These are phyloP conservation scores for Epinotia demarniana DNA, from an alignment of 2,888 invertebrate genomes.

Conservation along the genomic window DNA sequence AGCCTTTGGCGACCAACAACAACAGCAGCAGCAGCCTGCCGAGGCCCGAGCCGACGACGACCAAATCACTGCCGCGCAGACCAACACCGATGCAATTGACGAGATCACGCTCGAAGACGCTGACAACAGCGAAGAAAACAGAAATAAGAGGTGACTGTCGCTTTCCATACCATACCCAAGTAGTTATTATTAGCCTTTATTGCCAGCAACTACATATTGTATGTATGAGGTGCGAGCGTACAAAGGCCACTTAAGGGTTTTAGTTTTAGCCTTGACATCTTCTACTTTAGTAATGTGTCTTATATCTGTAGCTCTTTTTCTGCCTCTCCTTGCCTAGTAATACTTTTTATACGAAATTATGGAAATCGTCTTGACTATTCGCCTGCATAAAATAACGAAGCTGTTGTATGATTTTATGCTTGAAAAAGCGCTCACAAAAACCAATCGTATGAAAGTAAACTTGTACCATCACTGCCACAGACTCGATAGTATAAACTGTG, in stretches of 20 bases:
- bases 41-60: constrained; percentile 66
- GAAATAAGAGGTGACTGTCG: constrained; percentile 88
- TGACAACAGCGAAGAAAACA: constrained; percentile 90
- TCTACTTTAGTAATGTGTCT: no score
- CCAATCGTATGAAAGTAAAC: constrained; percentile 6
- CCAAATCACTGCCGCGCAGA: constrained; percentile 84
- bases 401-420: neutral
- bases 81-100: constrained; percentile 87
- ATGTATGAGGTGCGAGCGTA: no score
- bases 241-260: no score
- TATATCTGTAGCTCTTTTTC: no score
- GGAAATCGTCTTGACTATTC: neutral
- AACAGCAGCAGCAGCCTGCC: constrained; percentile 53
- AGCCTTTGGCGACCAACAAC: constrained; percentile 50
- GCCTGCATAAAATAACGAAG: neutral
- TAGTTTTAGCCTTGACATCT: no score
- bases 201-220: no score
- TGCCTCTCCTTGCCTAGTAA: neutral
- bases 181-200: no score
- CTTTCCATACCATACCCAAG: neutral
- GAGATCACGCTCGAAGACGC: constrained; percentile 89
- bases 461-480: constrained; percentile 2
- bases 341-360: neutral
- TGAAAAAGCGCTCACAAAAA: neutral
- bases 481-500: neutral